Evolutionary conservation across 2,113 vertebrate genomes (phyloP), one percentile per base, ranked within the genome.

Genomic region (Physeter macrocephalus): DNA sequence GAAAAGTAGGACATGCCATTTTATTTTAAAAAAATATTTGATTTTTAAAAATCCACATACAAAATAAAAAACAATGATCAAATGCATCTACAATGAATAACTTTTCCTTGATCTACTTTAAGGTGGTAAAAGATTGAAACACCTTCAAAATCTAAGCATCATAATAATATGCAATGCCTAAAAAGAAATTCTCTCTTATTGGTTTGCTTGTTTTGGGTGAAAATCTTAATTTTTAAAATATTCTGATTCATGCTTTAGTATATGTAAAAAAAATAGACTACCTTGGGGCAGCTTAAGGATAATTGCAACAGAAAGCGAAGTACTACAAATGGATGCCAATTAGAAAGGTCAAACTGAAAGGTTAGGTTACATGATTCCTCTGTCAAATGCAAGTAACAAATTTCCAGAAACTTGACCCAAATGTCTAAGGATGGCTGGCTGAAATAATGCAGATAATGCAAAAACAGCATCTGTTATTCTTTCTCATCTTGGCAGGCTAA

Each of bases 341-440:
- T 97, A 98, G 97, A 96, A 23, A 62, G 98, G 98, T 98, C 98
- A 97, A 61, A 62, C 90, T 0, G 0, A 94, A 96, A 98, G 98
- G 98, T 97, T 95, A 98, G 94, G 98, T 97, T 95, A 98, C 88
- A 67, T 1, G 90, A 98, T 97, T 98, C 97, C 95, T 97, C 1
- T 14, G 97, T 95, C 61, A 31, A 98, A 97, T 95, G 97, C 95
- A 97, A 98, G 96, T 95, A 13, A 49, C 62, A 67, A 97, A 99
- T 99, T 98, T 99, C 98, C 96, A 96, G 98, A 99, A 99, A 99
- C 98, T 97, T 98, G 98, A 99, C 98, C 98, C 98, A 98, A 98
- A 98, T 97, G 98, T 98, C 98, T 98, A 61, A 98, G 97, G 97
- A 98, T 88, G 94, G 95, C 96, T 93, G 97, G 96, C 72, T 85